Evolutionary conservation across 2,888 invertebrate genomes (phyloP).

Genomic region (Seira ritae): DNA sequence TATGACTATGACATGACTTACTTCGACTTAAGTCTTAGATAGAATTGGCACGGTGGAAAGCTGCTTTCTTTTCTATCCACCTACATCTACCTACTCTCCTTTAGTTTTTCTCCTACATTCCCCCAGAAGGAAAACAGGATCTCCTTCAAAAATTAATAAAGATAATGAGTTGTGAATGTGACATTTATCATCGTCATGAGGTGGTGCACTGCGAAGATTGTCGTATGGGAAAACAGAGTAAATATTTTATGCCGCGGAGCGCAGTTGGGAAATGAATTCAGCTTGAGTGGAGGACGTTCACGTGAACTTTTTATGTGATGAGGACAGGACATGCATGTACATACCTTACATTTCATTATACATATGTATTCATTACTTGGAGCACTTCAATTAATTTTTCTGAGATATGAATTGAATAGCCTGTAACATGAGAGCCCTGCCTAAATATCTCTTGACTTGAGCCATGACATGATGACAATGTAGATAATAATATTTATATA

Average conservation of each 20-base stretch:
- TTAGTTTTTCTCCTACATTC: neutral
- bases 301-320: no score
- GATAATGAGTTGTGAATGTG: slow-evolving; percentile 14
- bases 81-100: neutral
- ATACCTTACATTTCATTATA: no score
- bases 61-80: no score
- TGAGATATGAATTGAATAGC: neutral
- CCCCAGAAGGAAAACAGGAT: neutral
- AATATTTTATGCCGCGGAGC: neutral
- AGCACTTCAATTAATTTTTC: neutral
- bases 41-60: no score
- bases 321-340: no score
- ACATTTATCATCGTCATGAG: slow-evolving; percentile 1
- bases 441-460: no score
- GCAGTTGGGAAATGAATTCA: neutral
- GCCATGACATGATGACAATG: no score
- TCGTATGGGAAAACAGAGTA: neutral
- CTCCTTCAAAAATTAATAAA: slow-evolving; percentile 11
- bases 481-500: no score
- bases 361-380: neutral
- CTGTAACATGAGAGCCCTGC: no score
- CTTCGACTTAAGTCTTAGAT: no score
- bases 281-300: no score
- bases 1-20: no score
- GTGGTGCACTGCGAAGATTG: neutral